These are phyloP conservation scores for Albula goreensis DNA, from an alignment of 2,113 vertebrate genomes.

Conservation along the genomic window DNA sequence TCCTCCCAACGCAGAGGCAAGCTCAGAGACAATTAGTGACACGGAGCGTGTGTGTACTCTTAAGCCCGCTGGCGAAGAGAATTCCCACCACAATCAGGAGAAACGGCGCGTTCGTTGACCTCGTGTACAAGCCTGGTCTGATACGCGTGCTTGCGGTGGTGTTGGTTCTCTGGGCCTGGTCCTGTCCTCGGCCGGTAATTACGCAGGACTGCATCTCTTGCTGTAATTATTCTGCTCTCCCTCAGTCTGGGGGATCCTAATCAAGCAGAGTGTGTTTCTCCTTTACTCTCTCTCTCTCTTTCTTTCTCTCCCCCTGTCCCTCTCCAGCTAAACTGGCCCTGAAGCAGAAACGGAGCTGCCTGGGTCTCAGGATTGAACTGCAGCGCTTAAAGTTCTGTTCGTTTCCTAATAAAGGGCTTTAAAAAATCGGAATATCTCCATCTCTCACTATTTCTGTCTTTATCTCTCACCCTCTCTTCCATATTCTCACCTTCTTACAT, in stretches of 20 bases:
- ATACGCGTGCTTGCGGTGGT: neutral
- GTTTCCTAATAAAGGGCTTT: too few species aligned
- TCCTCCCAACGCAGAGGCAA: neutral
- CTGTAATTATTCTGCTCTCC: slow-evolving; percentile 19
- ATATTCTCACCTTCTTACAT: too few species aligned
- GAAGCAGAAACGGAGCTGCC: too few species aligned
- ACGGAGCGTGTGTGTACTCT: neutral
- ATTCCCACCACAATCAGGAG: neutral
- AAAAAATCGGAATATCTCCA: too few species aligned
- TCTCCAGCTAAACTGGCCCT: too few species aligned
- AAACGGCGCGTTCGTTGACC: neutral
- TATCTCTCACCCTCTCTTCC: too few species aligned
- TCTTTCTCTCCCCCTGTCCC: neutral
- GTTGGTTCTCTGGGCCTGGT: neutral
- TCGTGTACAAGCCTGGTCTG: neutral
- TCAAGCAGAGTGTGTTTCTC: neutral
- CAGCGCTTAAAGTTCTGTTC: too few species aligned
- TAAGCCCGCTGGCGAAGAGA: neutral
- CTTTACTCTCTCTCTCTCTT: neutral
- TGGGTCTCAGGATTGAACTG: too few species aligned
- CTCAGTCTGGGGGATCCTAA: neutral
- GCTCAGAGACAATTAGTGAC: neutral
- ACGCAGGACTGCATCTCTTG: neutral
- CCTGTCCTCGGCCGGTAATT: neutral
- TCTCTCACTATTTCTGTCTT: too few species aligned